Base-by-base conservation (phyloP, 2,113 vertebrate genomes). In the Chrysochloris asiatica region DNA sequence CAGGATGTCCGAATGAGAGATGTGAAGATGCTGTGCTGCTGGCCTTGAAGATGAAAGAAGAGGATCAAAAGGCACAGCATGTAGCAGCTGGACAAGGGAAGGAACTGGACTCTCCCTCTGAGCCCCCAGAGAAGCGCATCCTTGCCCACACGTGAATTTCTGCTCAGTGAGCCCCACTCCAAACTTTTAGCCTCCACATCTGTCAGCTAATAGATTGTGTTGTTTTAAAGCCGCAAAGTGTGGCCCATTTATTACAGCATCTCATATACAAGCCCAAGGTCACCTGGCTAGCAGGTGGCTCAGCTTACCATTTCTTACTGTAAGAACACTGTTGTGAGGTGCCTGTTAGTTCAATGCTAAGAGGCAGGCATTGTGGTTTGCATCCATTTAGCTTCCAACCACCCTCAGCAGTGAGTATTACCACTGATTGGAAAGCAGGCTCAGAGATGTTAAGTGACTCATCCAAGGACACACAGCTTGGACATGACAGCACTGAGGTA, bases 41-140 rank as follows among this genome's bases (percentile, higher is more conserved):
- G 36, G 14, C 45, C 45, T 61, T 59, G 91, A 65, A 52, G 56
- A 0, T 3, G 28, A 41, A n/a, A 3, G 59, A n/a, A 84, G 73
- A 47, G 24, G 4, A 38, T 52, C 28, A 12, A 30, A 16, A 56
- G 54, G 54, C 6, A 22, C 1, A 3, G n/a, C 38, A 4, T 47
- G 1, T 5, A 33, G 82, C 33, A 78, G 65, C 30, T 5, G 45
- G 65, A 19, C 28, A 8, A 79, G 63, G 67, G 4, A 3, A 59
- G 61, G 56, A 43, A 22, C 13, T 1, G 0, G n/a, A 16, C 26
- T 43, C 6, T 24, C 16, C 41, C 30, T 6, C 0, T 4, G 52
- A 52, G 7, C 48, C n/a, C 8, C 56, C 1, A 4, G 54, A 88
- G 54, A 41, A 21, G 41, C 38, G 6, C 9, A 22, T 12, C 4